phyloP scores from a whole-genome alignment of 2,113 vertebrate species.

The Hippotragus niger region DNA sequence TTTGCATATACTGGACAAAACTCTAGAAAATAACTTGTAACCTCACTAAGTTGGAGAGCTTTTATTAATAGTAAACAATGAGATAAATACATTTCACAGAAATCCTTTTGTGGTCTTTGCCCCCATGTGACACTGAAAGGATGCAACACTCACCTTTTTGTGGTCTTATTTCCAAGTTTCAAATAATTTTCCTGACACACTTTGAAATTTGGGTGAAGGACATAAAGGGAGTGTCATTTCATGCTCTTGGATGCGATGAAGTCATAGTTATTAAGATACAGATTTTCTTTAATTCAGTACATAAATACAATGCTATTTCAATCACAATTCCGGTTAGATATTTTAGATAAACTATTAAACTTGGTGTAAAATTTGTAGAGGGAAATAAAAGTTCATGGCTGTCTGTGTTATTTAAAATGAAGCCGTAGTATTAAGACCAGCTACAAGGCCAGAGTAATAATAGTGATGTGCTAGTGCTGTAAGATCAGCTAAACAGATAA shows the following conservation, averaged over 20 bases:
- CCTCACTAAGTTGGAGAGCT: neutral
- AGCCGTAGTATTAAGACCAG: neutral
- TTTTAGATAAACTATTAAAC: conserved; percentile 5
- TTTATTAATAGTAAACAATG: neutral
- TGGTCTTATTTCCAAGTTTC: neutral
- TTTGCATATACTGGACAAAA: neutral
- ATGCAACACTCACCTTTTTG: neutral
- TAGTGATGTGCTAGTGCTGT: neutral
- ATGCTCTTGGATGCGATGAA: neutral
- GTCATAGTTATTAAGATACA: neutral
- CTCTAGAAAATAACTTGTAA: neutral
- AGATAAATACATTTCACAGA: neutral
- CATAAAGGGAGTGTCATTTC: neutral
- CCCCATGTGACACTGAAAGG: neutral
- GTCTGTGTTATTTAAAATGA: neutral
- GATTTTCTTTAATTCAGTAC: neutral
- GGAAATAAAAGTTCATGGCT: neutral
- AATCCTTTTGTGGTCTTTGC: neutral
- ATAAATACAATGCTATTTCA: neutral
- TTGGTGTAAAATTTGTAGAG: neutral
- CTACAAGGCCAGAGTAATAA: neutral
- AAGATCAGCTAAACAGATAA: neutral
- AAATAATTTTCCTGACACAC: neutral
- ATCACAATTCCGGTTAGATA: neutral
- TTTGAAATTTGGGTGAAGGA: neutral